Conservation (phyloP, 2,888 invertebrate genomes). For the Nebria brevicollis region DNA sequence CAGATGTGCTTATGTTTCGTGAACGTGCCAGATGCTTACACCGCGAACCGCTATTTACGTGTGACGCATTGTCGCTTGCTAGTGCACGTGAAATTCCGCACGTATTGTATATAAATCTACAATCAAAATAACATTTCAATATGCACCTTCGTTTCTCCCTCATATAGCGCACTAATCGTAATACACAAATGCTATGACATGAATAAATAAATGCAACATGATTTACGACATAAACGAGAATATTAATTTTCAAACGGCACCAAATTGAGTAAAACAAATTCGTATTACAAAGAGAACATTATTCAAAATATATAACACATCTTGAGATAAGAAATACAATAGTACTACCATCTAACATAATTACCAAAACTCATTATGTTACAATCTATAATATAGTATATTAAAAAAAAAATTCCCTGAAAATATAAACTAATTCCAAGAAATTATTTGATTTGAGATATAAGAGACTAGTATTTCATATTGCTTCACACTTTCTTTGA, state of each 20-base stretch:
- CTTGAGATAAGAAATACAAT: background rate
- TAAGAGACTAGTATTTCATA: too few relatives aligned
- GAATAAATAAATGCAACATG: slow-evolving; percentile 1
- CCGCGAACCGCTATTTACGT: slow-evolving; percentile 8
- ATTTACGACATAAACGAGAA: background rate
- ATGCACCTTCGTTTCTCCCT: background rate
- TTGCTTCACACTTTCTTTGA: too few relatives aligned
- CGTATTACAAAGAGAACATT: background rate
- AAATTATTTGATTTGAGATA: too few relatives aligned
- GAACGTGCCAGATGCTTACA: slow-evolving; percentile 9
- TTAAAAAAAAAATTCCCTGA: too few relatives aligned
- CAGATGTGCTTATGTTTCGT: slow-evolving; percentile 9
- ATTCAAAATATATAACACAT: background rate
- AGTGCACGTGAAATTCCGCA: background rate
- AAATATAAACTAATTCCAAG: too few relatives aligned
- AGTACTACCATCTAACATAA: too few relatives aligned
- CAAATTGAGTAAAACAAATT: background rate
- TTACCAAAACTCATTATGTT: too few relatives aligned
- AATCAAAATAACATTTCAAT: background rate
- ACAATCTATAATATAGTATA: too few relatives aligned
- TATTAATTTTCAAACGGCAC: background rate
- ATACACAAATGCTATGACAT: background rate
- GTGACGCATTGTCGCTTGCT: slow-evolving; percentile 1
- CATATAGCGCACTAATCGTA: background rate
- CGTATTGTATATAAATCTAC: background rate